A percentile compares a stretch with the other conserved stretches of the same genome.
Conservation (phyloP, 2,888 invertebrate species). For the Hypomecis atomaria region DNA sequence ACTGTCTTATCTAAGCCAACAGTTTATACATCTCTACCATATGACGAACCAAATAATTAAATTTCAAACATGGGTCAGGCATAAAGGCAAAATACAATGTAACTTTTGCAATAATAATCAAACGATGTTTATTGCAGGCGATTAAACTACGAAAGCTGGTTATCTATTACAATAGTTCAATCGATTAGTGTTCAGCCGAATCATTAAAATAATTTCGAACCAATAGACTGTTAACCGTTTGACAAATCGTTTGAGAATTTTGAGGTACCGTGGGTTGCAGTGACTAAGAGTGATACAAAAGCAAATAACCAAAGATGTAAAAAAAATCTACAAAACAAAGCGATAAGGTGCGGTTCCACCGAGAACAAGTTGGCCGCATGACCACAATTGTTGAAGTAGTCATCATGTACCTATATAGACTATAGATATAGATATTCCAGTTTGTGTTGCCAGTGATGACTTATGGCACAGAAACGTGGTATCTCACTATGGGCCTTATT, state of each 20-base stretch:
- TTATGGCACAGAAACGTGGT: no score
- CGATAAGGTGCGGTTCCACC: no score
- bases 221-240: conserved; percentile 18
- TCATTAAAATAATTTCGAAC: conserved; percentile 11
- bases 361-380: no score
- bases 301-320: no score
- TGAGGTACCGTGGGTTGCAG: not conserved
- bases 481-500: no score
- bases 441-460: no score
- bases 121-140: conserved; percentile 10
- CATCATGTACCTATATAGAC: no score
- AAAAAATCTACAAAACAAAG: no score
- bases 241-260: conserved; percentile 9
- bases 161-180: conserved; percentile 14
- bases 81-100: conserved; percentile 7
- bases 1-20: not conserved
- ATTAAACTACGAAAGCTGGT: conserved; percentile 3
- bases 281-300: not conserved
- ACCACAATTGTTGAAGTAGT: no score
- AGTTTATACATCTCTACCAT: not conserved
- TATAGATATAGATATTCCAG: no score
- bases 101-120: conserved; percentile 14
- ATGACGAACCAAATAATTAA: not conserved
- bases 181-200: conserved; percentile 10
- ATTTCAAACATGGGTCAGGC: conserved; percentile 5